Evolutionary conservation across 1,140 invertebrate genomes (phyloP).

Genomic region (Kradibia gibbosae): DNA sequence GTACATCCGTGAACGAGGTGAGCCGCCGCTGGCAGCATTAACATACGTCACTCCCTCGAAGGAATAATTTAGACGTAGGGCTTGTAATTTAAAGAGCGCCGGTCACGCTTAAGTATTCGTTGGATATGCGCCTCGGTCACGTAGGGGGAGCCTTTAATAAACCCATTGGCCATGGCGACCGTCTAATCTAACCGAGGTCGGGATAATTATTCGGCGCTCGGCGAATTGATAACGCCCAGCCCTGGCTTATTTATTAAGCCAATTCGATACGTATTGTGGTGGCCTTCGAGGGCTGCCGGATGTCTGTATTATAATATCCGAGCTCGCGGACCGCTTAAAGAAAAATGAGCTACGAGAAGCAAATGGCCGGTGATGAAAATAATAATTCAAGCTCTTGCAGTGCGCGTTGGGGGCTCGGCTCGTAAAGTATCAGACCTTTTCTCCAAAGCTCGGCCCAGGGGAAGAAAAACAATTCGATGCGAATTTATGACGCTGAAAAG

Average conservation of each 20-base stretch:
- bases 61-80: background rate
- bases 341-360: background rate
- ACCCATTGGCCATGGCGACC: background rate
- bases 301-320: background rate
- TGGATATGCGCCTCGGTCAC: too few species aligned
- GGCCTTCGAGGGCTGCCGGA: background rate
- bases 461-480: constrained; percentile 20
- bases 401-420: background rate
- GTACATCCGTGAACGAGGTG: background rate
- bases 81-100: too few species aligned
- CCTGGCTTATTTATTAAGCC: background rate
- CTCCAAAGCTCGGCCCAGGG: background rate
- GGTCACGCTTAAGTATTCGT: background rate
- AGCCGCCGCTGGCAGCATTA: background rate
- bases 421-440: background rate
- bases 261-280: background rate
- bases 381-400: background rate
- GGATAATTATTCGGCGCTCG: background rate
- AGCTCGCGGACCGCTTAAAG: background rate
- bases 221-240: background rate
- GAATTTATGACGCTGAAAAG: constrained; percentile 7
- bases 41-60: background rate
- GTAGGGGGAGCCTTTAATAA: constrained; percentile 2
- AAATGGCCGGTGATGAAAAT: background rate
- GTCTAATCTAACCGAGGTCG: background rate